These are phyloP conservation scores for Dendrocincla tyrannina DNA, from an alignment of 2,797 vertebrate genomes.

Conservation along the genomic window DNA sequence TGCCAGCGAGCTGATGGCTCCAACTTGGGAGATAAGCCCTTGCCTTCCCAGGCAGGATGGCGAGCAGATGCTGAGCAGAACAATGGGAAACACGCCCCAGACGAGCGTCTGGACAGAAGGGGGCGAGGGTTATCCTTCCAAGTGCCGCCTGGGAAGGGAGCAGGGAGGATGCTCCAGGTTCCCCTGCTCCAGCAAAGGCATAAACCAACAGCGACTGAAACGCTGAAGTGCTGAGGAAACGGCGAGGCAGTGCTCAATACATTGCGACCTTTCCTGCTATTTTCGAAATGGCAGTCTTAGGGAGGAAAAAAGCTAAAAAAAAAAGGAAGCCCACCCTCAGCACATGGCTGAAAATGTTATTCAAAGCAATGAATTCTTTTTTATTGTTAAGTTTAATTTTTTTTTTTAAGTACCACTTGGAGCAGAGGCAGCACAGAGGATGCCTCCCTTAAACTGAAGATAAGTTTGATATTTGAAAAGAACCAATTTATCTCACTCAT, in stretches of 20 bases:
- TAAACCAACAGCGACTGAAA: neutral
- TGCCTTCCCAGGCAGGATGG: neutral
- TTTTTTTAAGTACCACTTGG: constrained; percentile 6
- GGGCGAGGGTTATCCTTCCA: constrained; percentile 33
- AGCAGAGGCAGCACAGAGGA: constrained; percentile 20
- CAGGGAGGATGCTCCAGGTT: neutral
- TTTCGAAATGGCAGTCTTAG: neutral
- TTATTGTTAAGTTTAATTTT: constrained; percentile 49
- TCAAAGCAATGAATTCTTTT: constrained; percentile 55
- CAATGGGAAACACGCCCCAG: neutral
- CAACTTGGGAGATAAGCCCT: neutral
- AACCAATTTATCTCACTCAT: constrained; percentile 56
- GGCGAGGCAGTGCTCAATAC: neutral
- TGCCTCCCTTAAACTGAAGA: constrained; percentile 41
- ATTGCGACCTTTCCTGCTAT: neutral
- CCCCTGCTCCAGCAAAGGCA: neutral
- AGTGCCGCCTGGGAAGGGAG: neutral
- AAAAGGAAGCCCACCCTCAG: neutral
- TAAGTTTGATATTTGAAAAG: constrained; percentile 56
- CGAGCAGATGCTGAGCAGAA: neutral
- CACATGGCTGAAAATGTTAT: constrained; percentile 34
- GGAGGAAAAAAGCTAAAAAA: neutral
- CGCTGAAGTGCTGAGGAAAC: neutral
- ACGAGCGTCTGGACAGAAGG: neutral
- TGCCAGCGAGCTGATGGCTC: constrained; percentile 7